Base-by-base conservation (phyloP, 2,888 invertebrate species). In the Perithous albicinctus region DNA sequence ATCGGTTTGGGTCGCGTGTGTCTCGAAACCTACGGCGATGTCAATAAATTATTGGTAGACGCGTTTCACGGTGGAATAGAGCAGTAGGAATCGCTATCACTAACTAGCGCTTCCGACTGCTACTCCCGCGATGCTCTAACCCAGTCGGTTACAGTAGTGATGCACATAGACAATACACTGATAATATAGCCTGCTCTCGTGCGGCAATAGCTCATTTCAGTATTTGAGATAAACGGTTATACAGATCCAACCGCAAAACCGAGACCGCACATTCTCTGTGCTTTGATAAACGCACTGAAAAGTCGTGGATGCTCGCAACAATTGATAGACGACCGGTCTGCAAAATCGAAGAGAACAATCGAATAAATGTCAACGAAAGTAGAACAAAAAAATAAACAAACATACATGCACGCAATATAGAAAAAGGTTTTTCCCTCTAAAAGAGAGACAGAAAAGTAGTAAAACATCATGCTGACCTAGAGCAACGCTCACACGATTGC, bases 201-300 rank as follows among this genome's bases (percentile, higher is more conserved):
- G 56, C 56, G 26, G 54, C 80, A 67, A 77, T 72, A 64, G 70
- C 70, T 76, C 70, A 70, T 76, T 76, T 76, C 56, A 32, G 43
- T 76, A 67, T 67, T 79, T 67, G 67, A 61, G 61, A 79, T 67
- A 67, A 79, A 67, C 78, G 41, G 59, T 79, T 74, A 59, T 61
- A 67, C 73, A 67, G n/a, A 48, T 48, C 18, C 29, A 15, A 73
- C 73, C 73, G 51, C 78, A 29, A 67, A 78, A 78, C 78, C 78
- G 59, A 76, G 38, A 76, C 67, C 61, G 41, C 70, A 20, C 38
- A 56, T 54, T 64, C 66, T 18, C 43, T 59, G 56, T 35, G 64
- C n/a, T 75, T 67, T 67, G 78, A 67, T 67, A 73, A 67, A 79
- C 67, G 38, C 73, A 61, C 66, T 54, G 43, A 43, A 73, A 64